Percentiles rank a stretch among this genome's conserved stretches.
phyloP scores from a whole-genome alignment of 1,140 invertebrate species.

The Eciton burchellii region DNA sequence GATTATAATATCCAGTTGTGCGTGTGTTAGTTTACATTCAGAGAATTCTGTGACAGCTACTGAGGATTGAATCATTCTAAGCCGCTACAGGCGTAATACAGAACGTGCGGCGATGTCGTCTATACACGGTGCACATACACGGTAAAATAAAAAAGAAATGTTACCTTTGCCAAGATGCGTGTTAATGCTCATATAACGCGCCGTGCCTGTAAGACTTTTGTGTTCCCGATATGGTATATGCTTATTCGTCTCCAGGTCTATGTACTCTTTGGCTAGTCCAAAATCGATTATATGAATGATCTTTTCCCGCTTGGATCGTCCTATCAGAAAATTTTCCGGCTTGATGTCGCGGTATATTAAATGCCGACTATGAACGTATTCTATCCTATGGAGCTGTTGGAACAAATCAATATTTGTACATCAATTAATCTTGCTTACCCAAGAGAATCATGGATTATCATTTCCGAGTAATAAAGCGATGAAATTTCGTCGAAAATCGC shows the following conservation, averaged over 20 bases:
- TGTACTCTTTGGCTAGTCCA: constrained; percentile 99
- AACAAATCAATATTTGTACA: background rate
- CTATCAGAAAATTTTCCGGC: constrained; percentile 99
- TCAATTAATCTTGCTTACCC: background rate
- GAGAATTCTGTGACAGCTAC: background rate
- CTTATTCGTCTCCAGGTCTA: constrained; percentile 99
- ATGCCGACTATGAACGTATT: constrained; percentile 99
- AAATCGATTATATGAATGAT: constrained; percentile 99
- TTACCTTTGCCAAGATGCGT: constrained; percentile 99
- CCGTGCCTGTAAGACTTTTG: constrained; percentile 98
- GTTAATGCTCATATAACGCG: constrained; percentile 99
- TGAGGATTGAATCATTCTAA: constrained; percentile 51
- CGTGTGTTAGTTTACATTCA: background rate
- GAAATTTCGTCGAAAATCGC: background rate
- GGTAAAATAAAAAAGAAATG: constrained; percentile 44
- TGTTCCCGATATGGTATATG: constrained; percentile 99
- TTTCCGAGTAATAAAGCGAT: too few species aligned
- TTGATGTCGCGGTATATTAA: constrained; percentile 99
- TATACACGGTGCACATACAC: background rate
- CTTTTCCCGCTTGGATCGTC: constrained; percentile 99
- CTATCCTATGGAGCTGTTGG: constrained; percentile 96
- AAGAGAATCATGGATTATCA: constrained; percentile 2
- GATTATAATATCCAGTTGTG: background rate
- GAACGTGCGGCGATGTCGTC: constrained; percentile 17
- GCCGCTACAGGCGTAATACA: background rate